Conservation (phyloP, 2,113 vertebrate species). For the Motacilla alba region DNA sequence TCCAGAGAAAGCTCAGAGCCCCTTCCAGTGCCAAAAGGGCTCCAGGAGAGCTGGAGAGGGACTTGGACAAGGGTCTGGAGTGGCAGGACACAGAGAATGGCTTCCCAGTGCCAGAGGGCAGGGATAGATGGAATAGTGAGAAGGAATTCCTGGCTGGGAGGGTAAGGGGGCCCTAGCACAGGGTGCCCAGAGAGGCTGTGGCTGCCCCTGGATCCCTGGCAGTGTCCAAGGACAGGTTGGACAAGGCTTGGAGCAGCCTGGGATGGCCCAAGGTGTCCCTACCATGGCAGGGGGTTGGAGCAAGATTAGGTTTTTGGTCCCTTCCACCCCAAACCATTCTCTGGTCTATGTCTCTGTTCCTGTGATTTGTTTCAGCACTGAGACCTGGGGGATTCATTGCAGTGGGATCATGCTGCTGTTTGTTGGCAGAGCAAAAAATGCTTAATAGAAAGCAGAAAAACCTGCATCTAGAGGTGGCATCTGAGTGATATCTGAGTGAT, state of each 20-base stretch:
- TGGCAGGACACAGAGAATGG: neutral
- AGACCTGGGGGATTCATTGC: neutral
- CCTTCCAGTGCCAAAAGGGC: fast-evolving
- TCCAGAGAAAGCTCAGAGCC: neutral
- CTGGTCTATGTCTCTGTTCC: neutral
- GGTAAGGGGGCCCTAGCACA: fast-evolving
- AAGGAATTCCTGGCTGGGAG: fast-evolving
- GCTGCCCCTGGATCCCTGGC: neutral
- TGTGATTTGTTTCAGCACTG: neutral
- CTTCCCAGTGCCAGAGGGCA: neutral
- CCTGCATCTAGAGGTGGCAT: neutral
- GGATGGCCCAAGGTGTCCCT: neutral
- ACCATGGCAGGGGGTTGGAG: neutral
- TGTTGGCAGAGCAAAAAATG: neutral
- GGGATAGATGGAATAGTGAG: fast-evolving
- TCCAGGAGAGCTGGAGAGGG: neutral
- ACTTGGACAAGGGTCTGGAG: fast-evolving
- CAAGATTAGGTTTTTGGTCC: fast-evolving
- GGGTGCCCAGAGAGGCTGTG: neutral
- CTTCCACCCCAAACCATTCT: neutral
- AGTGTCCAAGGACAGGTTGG: fast-evolving
- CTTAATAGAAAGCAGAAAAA: conserved; percentile 13
- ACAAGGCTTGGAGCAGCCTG: fast-evolving
- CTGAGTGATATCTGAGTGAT: neutral
- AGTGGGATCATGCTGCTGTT: neutral